A percentile compares a stretch with the other conserved stretches of the same genome.
These are phyloP conservation scores for Prionace glauca DNA, from an alignment of 2,797 vertebrate species.

Conservation along the genomic window DNA sequence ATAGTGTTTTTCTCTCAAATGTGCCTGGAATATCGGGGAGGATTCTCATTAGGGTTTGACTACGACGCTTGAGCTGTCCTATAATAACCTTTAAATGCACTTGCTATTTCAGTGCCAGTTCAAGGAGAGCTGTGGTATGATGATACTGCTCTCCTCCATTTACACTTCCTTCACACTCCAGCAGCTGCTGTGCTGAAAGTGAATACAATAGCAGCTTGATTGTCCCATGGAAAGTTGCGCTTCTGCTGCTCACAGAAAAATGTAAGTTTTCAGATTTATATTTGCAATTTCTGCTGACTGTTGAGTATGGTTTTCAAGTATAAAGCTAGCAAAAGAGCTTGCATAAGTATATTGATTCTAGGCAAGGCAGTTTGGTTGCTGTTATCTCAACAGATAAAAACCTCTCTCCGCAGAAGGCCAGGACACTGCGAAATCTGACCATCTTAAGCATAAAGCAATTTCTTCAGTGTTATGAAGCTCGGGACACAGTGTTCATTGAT, in stretches of 20 bases:
- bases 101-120: neutral
- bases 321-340: neutral
- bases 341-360: neutral
- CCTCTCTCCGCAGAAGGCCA: neutral
- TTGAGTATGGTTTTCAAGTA: neutral
- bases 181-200: neutral
- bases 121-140: neutral
- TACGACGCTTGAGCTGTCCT: neutral
- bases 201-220: neutral
- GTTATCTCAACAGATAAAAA: neutral
- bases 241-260: neutral
- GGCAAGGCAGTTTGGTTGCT: neutral
- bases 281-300: neutral
- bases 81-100: neutral
- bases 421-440: neutral
- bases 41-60: neutral
- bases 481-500: neutral
- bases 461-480: neutral
- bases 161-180: neutral
- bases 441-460: neutral
- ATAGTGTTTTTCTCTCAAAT: neutral
- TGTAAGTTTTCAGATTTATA: neutral
- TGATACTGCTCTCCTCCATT: neutral
- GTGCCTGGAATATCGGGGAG: neutral
- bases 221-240: neutral